phyloP scores from a whole-genome alignment of 2,888 invertebrate species.

The Coenonympha glycerion region DNA sequence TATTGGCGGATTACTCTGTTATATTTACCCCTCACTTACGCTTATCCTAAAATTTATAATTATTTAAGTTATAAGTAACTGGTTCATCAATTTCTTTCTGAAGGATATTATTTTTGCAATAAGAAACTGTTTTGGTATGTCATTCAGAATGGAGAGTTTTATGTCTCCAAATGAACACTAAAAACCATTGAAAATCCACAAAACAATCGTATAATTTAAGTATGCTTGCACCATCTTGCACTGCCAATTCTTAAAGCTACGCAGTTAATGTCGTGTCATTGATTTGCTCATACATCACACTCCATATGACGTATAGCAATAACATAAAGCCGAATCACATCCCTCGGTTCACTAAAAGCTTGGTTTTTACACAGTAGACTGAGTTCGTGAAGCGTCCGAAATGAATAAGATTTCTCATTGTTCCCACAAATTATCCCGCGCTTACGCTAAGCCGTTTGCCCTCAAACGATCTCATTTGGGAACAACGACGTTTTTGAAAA shows the following conservation, averaged over 20 bases:
- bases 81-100: too few relatives aligned
- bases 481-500: conserved; percentile 13
- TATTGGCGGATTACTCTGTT: background rate
- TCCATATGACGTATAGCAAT: background rate
- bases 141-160: too few relatives aligned
- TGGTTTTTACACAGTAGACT: conserved; percentile 9
- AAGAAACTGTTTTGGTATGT: too few relatives aligned
- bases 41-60: background rate
- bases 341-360: background rate
- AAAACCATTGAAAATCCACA: too few relatives aligned
- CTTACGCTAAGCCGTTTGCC: conserved; percentile 8
- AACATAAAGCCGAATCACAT: background rate
- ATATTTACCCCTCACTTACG: background rate
- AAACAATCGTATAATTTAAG: too few relatives aligned
- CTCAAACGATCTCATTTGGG: conserved; percentile 18
- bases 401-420: conserved; percentile 19
- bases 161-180: too few relatives aligned
- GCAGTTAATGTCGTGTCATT: too few relatives aligned
- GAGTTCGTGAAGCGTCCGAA: background rate
- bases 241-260: too few relatives aligned
- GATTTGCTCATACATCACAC: too few relatives aligned
- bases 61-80: too few relatives aligned
- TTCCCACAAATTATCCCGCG: conserved; percentile 21
- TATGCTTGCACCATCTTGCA: too few relatives aligned
- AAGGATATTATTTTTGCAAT: too few relatives aligned